Conservation (phyloP, 2,797 vertebrate species). For the Microctenopoma lineatum region DNA sequence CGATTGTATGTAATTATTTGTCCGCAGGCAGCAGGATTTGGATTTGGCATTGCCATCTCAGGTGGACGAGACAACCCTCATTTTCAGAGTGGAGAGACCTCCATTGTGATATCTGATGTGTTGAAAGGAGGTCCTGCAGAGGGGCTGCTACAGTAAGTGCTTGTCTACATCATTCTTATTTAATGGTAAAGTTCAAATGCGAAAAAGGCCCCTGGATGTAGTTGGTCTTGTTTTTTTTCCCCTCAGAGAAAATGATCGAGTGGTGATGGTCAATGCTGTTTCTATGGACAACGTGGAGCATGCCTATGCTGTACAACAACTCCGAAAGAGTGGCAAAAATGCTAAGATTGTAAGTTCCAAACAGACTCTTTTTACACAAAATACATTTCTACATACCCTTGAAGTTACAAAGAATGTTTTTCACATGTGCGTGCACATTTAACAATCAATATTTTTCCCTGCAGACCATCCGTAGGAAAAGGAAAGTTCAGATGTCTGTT, state of each 20-base stretch:
- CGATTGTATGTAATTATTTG: slow-evolving; percentile 38
- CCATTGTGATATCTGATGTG: slow-evolving; percentile 98
- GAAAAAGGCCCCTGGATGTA: background rate
- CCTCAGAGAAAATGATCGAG: slow-evolving; percentile 95
- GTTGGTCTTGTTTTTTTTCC: background rate
- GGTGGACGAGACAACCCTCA: slow-evolving; percentile 98
- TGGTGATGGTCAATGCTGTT: slow-evolving; percentile 98
- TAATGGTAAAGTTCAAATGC: background rate
- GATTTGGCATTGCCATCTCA: slow-evolving; percentile 98
- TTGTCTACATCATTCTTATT: background rate
- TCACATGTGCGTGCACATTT: background rate
- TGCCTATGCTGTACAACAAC: slow-evolving; percentile 96
- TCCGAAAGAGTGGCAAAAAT: slow-evolving; percentile 98
- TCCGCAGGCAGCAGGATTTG: slow-evolving; percentile 93
- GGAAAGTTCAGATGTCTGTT: slow-evolving; percentile 93
- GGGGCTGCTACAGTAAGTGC: slow-evolving; percentile 93
- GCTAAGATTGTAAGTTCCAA: slow-evolving; percentile 95
- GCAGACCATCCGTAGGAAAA: slow-evolving; percentile 96
- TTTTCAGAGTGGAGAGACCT: slow-evolving; percentile 98
- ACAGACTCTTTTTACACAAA: background rate
- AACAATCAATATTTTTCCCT: background rate
- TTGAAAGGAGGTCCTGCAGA: slow-evolving; percentile 98
- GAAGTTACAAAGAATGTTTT: background rate
- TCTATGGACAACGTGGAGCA: slow-evolving; percentile 99
- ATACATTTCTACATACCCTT: background rate